Percentiles rank a stretch among this genome's conserved stretches.
Evolutionary conservation across 1,140 invertebrate genomes (phyloP).

Genomic region (Micrasema longulum): DNA sequence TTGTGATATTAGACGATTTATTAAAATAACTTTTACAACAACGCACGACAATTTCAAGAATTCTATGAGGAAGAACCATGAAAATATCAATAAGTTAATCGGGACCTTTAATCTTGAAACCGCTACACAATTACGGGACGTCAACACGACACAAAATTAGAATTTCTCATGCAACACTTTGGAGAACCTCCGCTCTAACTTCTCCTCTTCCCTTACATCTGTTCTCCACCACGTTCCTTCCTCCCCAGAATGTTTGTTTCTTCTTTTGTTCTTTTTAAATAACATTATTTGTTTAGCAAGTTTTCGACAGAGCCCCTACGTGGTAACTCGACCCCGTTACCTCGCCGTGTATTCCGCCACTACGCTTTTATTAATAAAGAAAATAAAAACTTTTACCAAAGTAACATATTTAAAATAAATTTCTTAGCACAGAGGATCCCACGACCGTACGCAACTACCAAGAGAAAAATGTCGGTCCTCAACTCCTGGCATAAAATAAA

Average conservation of each 20-base stretch:
- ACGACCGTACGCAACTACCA: too few species aligned
- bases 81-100: too few species aligned
- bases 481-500: too few species aligned
- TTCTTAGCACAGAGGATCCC: not conserved
- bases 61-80: too few species aligned
- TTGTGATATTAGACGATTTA: too few species aligned
- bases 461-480: too few species aligned
- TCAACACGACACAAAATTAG: too few species aligned
- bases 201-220: not conserved
- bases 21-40: too few species aligned
- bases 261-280: conserved; percentile 55
- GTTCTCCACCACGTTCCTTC: not conserved
- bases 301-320: conserved; percentile 45
- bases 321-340: conserved; percentile 23
- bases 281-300: conserved; percentile 55
- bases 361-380: conserved; percentile 27
- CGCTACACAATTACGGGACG: too few species aligned
- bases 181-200: not conserved
- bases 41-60: too few species aligned
- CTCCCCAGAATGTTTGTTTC: conserved; percentile 51
- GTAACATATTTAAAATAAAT: conserved; percentile 24
- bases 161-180: too few species aligned
- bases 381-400: conserved; percentile 27
- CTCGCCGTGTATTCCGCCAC: conserved; percentile 10
- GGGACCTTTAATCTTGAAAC: too few species aligned